Conservation (phyloP, 2,888 invertebrate species). For the Sesia apiformis region DNA sequence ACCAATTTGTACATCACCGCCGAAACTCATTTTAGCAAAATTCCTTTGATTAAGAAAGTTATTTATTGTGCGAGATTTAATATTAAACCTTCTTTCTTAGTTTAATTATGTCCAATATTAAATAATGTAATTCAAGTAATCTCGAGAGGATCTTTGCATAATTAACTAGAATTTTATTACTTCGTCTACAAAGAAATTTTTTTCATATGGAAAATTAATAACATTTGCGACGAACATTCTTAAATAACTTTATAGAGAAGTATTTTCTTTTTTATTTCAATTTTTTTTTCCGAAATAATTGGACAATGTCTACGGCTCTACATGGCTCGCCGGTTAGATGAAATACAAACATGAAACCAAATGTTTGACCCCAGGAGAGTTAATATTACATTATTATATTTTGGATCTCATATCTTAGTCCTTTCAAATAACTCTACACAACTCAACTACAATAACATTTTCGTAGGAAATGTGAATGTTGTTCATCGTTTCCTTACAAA, state of each 20-base stretch:
- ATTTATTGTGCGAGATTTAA: background rate
- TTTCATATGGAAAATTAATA: no score
- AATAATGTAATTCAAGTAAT: background rate
- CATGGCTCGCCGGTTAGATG: background rate
- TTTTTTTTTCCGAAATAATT: background rate
- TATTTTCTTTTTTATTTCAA: no score
- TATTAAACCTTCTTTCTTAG: background rate
- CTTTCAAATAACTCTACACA: background rate
- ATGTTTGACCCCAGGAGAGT: background rate
- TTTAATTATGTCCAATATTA: background rate
- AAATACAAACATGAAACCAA: background rate
- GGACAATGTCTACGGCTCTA: background rate
- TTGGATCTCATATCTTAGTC: background rate
- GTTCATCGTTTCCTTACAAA: no score
- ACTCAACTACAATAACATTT: background rate
- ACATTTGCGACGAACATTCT: no score
- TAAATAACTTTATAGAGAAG: no score
- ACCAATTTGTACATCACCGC: constrained; percentile 19
- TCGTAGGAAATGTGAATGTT: background rate
- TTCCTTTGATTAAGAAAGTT: constrained; percentile 5
- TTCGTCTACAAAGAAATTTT: no score
- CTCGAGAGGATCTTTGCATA: no score
- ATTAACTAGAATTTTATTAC: no score
- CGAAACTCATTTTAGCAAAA: constrained; percentile 14
- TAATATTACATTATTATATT: background rate